phyloP scores from a whole-genome alignment of 2,888 invertebrate genomes.

The Bursaphelenchus okinawaensis region DNA sequence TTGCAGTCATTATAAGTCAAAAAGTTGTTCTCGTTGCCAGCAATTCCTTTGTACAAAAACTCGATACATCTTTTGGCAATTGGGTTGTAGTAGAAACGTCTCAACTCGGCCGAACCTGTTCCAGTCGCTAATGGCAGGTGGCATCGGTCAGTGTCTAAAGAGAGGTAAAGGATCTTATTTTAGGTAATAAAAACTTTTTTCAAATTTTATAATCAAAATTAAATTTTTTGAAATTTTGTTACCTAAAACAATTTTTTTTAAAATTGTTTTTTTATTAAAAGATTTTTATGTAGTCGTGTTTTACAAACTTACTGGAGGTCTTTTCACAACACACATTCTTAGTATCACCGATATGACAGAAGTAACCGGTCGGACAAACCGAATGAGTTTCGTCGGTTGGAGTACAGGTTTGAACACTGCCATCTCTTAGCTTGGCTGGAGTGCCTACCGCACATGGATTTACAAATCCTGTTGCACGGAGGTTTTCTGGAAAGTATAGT shows the following conservation, averaged over 20 bases:
- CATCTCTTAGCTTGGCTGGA: conserved; percentile 34
- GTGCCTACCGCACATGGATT: conserved; percentile 50
- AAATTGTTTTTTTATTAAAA: neutral
- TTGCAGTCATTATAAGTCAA: conserved; percentile 43
- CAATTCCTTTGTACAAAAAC: conserved; percentile 49
- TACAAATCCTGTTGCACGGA: conserved; percentile 20
- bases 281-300: too few relatives aligned
- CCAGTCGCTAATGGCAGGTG: conserved; percentile 48
- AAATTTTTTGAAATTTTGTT: too few relatives aligned
- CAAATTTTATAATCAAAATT: neutral
- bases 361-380: conserved; percentile 49
- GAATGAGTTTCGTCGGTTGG: conserved; percentile 19
- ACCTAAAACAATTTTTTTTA: conserved; percentile 7
- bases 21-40: conserved; percentile 56
- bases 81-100: conserved; percentile 52
- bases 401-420: conserved; percentile 18
- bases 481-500: too few relatives aligned
- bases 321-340: conserved; percentile 53
- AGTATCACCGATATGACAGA: conserved; percentile 55
- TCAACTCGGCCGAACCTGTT: conserved; percentile 42
- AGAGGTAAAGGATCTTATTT: neutral
- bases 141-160: conserved; percentile 51
- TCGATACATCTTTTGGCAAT: conserved; percentile 49
- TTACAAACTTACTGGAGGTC: conserved; percentile 50
- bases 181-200: neutral